These are phyloP conservation scores for Prunella himalayana DNA, from an alignment of 2,113 vertebrate species.

Conservation along the genomic window DNA sequence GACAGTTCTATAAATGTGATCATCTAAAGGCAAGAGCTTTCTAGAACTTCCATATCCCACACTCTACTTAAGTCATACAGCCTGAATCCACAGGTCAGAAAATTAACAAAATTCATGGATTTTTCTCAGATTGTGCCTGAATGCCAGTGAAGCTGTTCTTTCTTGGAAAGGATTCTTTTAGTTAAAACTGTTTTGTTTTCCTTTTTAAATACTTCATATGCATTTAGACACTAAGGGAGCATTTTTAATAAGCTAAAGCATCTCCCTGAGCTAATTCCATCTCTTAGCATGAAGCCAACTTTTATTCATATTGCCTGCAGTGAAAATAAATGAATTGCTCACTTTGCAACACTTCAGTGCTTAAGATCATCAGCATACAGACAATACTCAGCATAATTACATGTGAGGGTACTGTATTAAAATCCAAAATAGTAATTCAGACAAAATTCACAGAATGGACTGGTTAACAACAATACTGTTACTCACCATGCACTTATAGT, in stretches of 20 bases:
- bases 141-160: background rate
- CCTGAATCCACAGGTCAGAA: background rate
- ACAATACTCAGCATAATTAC: constrained; percentile 24
- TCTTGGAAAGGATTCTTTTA: background rate
- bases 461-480: background rate
- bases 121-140: background rate
- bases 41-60: background rate
- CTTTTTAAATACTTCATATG: background rate
- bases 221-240: background rate
- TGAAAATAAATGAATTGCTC: constrained; percentile 47
- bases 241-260: constrained; percentile 8
- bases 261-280: constrained; percentile 39
- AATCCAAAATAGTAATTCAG: background rate
- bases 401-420: background rate
- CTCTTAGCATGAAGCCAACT: constrained; percentile 19
- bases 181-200: background rate
- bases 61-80: background rate
- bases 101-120: background rate
- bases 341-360: background rate
- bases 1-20: background rate
- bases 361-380: constrained; percentile 12
- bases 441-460: background rate
- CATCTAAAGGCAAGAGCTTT: background rate
- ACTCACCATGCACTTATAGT: constrained; percentile 99
- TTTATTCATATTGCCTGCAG: constrained; percentile 11